Conservation (phyloP, 2,113 vertebrate genomes). For the Apodemus speciosus region DNA sequence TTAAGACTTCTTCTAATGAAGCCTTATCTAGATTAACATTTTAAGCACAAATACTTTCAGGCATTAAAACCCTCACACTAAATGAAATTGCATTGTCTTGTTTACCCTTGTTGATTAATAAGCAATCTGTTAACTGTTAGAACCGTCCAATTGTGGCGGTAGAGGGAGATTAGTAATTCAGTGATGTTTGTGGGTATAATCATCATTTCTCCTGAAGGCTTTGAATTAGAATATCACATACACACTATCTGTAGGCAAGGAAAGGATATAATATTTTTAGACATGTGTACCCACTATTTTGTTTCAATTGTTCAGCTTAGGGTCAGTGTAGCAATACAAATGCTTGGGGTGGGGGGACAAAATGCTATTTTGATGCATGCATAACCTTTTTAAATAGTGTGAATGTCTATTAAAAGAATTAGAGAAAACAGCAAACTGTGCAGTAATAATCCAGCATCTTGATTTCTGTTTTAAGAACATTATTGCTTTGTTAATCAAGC, state of each 20-base stretch:
- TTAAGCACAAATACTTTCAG: conserved; percentile 87
- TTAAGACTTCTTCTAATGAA: conserved; percentile 85
- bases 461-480: conserved; percentile 59
- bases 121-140: conserved; percentile 87
- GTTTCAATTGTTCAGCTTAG: conserved; percentile 69
- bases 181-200: conserved; percentile 83
- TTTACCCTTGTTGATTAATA: conserved; percentile 89
- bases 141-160: conserved; percentile 80
- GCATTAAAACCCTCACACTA: conserved; percentile 84
- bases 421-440: conserved; percentile 58
- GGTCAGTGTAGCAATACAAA: conserved; percentile 74
- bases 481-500: conserved; percentile 77
- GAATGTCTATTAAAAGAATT: conserved; percentile 63
- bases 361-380: conserved; percentile 65
- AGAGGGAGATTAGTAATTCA: conserved; percentile 85
- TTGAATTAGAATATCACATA: conserved; percentile 80
- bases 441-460: conserved; percentile 56
- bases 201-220: conserved; percentile 83
- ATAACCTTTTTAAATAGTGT: conserved; percentile 68
- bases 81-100: conserved; percentile 88
- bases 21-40: conserved; percentile 85
- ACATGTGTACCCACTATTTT: conserved; percentile 76
- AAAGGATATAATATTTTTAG: conserved; percentile 77
- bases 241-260: conserved; percentile 73
- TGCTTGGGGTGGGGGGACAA: conserved; percentile 62